These are phyloP conservation scores for Remorina albescens DNA, from an alignment of 2,797 vertebrate species.

Conservation along the genomic window DNA sequence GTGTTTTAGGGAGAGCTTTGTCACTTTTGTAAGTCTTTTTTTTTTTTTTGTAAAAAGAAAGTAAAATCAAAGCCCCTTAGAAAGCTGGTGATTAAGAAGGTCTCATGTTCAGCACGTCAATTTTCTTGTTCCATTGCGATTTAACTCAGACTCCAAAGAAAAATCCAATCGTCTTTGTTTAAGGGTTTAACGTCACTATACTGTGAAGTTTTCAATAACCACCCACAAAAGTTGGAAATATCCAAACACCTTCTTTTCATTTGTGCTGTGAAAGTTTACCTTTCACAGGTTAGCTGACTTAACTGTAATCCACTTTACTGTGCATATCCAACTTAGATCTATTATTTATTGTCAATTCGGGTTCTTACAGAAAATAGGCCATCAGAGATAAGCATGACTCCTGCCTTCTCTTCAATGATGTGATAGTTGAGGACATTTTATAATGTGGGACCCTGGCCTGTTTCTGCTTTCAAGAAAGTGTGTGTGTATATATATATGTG, in stretches of 20 bases:
- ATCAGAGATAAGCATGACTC: not conserved
- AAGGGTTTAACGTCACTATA: not conserved
- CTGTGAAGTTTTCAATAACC: not conserved
- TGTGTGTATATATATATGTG: not conserved
- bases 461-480: constrained; percentile 26
- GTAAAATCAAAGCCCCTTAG: not conserved
- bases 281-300: not conserved
- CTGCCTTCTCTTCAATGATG: constrained; percentile 14
- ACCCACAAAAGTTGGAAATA: not conserved
- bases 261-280: not conserved
- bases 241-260: not conserved
- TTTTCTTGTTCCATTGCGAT: not conserved
- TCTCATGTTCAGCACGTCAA: not conserved
- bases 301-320: not conserved
- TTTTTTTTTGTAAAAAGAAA: not conserved
- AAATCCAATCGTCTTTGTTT: not conserved
- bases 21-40: too few relatives aligned
- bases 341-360: not conserved
- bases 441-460: constrained; percentile 3
- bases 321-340: not conserved
- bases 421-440: constrained; percentile 13
- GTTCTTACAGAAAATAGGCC: not conserved
- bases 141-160: not conserved
- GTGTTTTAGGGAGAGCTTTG: too few relatives aligned
- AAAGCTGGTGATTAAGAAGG: not conserved